Base-by-base conservation (phyloP, 2,888 invertebrate species). In the Holacanthella duospinosa region DNA sequence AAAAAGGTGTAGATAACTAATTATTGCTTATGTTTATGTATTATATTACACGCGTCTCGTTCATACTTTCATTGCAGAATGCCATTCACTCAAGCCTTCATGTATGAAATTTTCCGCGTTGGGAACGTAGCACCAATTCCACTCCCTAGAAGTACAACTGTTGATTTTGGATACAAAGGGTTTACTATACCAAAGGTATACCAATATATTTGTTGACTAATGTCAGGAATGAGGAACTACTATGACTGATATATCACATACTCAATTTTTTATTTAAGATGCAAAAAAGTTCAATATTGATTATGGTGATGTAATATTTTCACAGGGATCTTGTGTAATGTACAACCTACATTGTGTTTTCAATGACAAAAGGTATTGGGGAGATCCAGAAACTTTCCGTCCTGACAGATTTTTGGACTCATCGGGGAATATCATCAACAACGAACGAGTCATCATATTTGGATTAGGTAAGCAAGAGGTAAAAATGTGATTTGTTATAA, bases 1-100 rank as follows among this genome's bases (percentile, higher is more conserved):
- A 3, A 61, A 55, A 56, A 19, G n/a, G 63, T 63, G 53, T 29
- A 12, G 9, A 16, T 16, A 43, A 43, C n/a, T n/a, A n/a, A n/a
- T n/a, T n/a, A n/a, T n/a, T n/a, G n/a, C n/a, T n/a, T n/a, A n/a
- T n/a, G n/a, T n/a, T n/a, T n/a, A n/a, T n/a, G n/a, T n/a, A n/a
- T n/a, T n/a, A n/a, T n/a, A n/a, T n/a, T n/a, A n/a, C n/a, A n/a
- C n/a, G n/a, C n/a, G n/a, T n/a, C n/a, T n/a, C n/a, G n/a, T n/a
- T n/a, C n/a, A n/a, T n/a, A n/a, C n/a, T n/a, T n/a, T n/a, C n/a
- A n/a, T n/a, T n/a, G 36, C 36, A 36, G 36, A 16, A 36, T 36
- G 36, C 36, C 36, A 16, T 36, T 9, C 16, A 9, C 36, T 6
- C 16, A 9, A 16, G 36, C 36, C 9, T 16, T 36, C 9, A 36